Base-by-base conservation (phyloP, 2,113 vertebrate species). In the Merops nubicus region DNA sequence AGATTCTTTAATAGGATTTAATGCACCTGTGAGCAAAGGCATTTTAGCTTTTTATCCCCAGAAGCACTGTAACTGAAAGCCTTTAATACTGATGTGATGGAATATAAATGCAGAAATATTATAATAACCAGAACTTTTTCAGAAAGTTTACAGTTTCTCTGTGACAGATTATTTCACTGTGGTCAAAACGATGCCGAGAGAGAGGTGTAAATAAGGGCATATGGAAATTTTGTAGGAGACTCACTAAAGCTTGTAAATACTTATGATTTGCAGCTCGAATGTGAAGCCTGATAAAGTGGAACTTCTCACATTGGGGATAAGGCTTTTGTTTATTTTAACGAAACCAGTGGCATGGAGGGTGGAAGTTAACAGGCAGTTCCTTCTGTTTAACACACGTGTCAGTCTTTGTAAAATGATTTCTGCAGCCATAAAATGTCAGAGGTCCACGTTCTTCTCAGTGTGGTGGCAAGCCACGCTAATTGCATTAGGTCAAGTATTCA, bases 1-100 rank as follows among this genome's bases (percentile, higher is more conserved):
- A 98, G 97, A 98, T 97, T 98, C 98, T 98, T 98, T 98, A 98
- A 98, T 98, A 98, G 98, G 98, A 98, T 98, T 98, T 98, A 98
- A 98, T 98, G 98, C 98, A 98, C 98, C 98, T 98, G 98, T 98
- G 98, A 98, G 98, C 98, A 98, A 98, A 98, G 97, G 98, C 98
- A 98, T 98, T 98, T 98, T 98, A 98, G 98, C 98, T 98, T 97
- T 98, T 98, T 98, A 98, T 98, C 98, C 98, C 98, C 98, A 98
- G 98, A 97, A 98, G 98, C 98, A 98, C 97, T 97, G 98, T 98
- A 98, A 98, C 98, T 96, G 97, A 98, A 98, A 98, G 98, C 95
- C 98, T 98, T 98, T 98, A 98, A 98, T 98, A 98, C 98, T 96
- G 97, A 98, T 98, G 98, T 98, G 98, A 98, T 98, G 98, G 98